phyloP scores from a whole-genome alignment of 2,797 vertebrate genomes.

The Poecilia gillii region DNA sequence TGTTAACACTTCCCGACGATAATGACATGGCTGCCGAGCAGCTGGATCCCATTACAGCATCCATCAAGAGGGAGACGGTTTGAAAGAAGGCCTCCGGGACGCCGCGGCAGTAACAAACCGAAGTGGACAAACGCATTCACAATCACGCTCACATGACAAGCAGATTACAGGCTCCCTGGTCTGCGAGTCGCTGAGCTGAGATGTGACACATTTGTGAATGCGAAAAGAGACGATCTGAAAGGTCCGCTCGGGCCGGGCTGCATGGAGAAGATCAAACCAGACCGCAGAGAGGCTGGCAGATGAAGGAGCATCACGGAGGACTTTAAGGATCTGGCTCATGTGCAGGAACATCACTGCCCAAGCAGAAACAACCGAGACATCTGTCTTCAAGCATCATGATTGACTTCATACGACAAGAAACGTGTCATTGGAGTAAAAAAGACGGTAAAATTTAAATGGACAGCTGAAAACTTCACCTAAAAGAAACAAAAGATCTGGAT shows the following conservation, averaged over 20 bases:
- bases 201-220: not conserved
- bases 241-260: not conserved
- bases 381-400: not conserved
- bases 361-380: not conserved
- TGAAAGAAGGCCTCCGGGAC: not conserved
- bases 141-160: not conserved
- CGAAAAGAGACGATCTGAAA: not conserved
- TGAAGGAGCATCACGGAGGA: not conserved
- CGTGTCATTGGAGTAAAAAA: not conserved
- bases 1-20: constrained; percentile 8
- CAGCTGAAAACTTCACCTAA: not conserved
- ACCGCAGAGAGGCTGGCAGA: not conserved
- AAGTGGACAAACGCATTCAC: not conserved
- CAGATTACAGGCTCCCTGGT: not conserved
- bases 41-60: constrained; percentile 20
- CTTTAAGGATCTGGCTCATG: not conserved
- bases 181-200: not conserved
- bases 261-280: not conserved
- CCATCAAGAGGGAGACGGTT: not conserved
- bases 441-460: not conserved
- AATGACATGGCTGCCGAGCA: constrained; percentile 4
- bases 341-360: not conserved
- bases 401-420: not conserved
- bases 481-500: not conserved
- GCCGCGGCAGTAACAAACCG: not conserved